Evolutionary conservation across 2,113 vertebrate species (phyloP), one percentile per base, ranked within the genome.

Genomic region (Chaenogobius annularis): DNA sequence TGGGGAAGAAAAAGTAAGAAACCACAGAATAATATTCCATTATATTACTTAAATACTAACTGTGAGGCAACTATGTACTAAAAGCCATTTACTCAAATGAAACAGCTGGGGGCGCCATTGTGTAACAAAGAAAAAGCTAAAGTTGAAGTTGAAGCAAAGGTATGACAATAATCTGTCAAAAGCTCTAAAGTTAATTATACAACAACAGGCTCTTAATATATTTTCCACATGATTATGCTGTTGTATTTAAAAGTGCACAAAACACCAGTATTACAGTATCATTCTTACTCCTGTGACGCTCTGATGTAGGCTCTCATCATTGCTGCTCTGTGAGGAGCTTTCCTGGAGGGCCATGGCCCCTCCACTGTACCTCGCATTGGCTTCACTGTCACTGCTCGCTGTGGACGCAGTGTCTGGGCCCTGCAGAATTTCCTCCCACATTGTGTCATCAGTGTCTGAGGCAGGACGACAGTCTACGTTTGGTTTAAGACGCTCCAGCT

Each of bases 401-500:
- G 96, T 95, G 0, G 96, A 96, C 64, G 91, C 94, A 17, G 95
- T 95, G 91, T 98, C 96, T 0, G 98, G 95, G 1, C 93, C 96
- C 0, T 98, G 95, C 1, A 99, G 93, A 72, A 99, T 93, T 67
- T 99, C 98, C 2, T 99, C 98, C 96, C 97, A 97, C 54, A 99
- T 75, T 80, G 96, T 95, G 75, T 99, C 98, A 10, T 99, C 98
- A 0, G 98, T 98, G 89, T 99, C 98, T 0, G 98, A 99, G 79
- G 95, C 96, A 0, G 94, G 95, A 58, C 92, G 95, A 0, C 95
- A 94, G 62, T 93, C 94, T 44, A 92, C 93, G 0, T 92, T 95
- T 10, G 94, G 94, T 23, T 92, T 91, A 54, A 93, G 93, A 17
- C 87, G 92, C 40, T 92, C 88, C 67, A 90, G 47, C 50, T 89